Conservation (phyloP, 2,888 invertebrate genomes). For the Galerucella pusilla region DNA sequence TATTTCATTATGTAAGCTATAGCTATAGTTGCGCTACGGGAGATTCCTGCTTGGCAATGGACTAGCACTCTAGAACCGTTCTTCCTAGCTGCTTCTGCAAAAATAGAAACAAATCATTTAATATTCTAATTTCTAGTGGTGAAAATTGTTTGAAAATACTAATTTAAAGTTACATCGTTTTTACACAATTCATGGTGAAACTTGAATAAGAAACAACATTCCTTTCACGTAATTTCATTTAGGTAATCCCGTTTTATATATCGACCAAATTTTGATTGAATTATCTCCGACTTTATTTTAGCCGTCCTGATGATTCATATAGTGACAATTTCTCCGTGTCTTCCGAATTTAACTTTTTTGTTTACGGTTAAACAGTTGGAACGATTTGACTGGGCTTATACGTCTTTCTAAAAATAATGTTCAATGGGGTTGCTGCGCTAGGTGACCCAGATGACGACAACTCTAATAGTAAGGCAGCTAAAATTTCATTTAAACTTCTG, state of each 20-base stretch:
- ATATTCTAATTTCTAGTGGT: not conserved
- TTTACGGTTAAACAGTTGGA: constrained; percentile 35
- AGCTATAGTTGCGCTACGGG: constrained; percentile 92
- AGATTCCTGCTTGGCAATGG: constrained; percentile 96
- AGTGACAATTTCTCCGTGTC: constrained; percentile 16
- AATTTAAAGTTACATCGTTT: too few species aligned
- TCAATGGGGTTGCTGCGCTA: constrained; percentile 46
- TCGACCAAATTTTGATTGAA: not conserved
- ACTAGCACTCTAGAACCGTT: constrained; percentile 82
- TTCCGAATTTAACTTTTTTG: constrained; percentile 21
- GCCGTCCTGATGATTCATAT: constrained; percentile 6
- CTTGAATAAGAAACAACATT: not conserved
- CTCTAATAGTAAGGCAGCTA: constrained; percentile 29
- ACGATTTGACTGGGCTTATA: constrained; percentile 18
- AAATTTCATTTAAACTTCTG: not conserved
- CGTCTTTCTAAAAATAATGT: constrained; percentile 44
- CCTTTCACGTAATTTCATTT: too few species aligned
- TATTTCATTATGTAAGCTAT: constrained; percentile 95
- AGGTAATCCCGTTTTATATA: too few species aligned
- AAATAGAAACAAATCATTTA: constrained; percentile 46
- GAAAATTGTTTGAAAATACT: not conserved
- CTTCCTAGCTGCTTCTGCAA: constrained; percentile 79
- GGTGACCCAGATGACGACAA: constrained; percentile 51
- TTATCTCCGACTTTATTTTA: not conserved
- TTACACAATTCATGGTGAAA: not conserved